Evolutionary conservation across 1,140 invertebrate genomes (phyloP), one percentile per base, ranked within the genome.

Genomic region (Bombus waltoni): DNA sequence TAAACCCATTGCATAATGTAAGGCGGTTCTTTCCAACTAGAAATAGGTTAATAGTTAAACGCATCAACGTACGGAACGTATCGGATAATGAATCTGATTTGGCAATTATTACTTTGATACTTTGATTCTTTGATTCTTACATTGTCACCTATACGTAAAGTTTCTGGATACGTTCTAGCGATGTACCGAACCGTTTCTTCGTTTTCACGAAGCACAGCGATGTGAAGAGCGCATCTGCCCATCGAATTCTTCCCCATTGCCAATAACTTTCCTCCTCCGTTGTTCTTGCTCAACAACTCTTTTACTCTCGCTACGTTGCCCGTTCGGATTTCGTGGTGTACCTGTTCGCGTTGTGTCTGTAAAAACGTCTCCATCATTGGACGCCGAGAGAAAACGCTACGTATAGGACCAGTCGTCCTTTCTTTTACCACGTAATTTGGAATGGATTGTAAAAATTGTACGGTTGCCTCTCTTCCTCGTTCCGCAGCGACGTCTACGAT

Each of bases 1-100:
- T 6, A 98, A 96, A 25, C 97, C 98, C 98, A 98, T 98, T 0
- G 98, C 98, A 93, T 98, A 98, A 94, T 98, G 98, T 47, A 98
- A 95, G 11, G 98, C 96, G 2, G 97, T 98, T 91, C 98, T 96
- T 92, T 98, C 97, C 94, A 99, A 93, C 98, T 98, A 8, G 93
- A 71, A 93, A 96, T 93, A 83, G 87, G 22, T 0, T 9, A 32
- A 32, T 32, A 32, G 8, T 32, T 1, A 10, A 87, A 75, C 47
- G 47, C 18, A 18, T 18, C 32, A 32, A 32, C 32, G 32, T 32
- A 32, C 32, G 32, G 6, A 47, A 47, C 44, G 44, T 18, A 18
- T 5, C 15, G 47, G 47, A 6, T 0, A 47, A 47, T 18, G 15
- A 15, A 47, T 47, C 47, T 1, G 47, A 22, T 53, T 53, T 53